phyloP scores from a whole-genome alignment of 2,113 vertebrate species.

The Hemibagrus wyckioides region DNA sequence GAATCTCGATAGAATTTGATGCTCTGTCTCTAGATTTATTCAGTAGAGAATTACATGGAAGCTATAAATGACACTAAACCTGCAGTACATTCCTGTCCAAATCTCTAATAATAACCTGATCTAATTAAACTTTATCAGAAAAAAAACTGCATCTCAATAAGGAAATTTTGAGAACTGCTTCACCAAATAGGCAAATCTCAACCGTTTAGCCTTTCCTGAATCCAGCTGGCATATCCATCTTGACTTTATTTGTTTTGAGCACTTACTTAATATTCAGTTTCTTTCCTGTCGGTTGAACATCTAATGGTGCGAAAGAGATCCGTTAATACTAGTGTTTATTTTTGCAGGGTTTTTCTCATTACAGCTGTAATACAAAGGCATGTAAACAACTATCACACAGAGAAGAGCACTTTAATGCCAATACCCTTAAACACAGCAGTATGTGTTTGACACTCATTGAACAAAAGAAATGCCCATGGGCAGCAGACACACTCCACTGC shows the following conservation, averaged over 20 bases:
- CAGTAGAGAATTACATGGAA: not conserved
- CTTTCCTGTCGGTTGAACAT: not conserved
- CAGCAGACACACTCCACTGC: not conserved
- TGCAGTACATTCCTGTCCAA: slow-evolving; percentile 16
- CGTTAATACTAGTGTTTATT: not conserved
- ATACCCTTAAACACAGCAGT: not conserved
- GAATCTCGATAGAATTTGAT: not conserved
- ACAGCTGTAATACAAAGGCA: not conserved
- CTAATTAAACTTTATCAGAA: slow-evolving; percentile 35
- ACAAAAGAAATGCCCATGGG: slow-evolving; percentile 3
- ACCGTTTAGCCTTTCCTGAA: not conserved
- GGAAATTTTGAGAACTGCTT: not conserved
- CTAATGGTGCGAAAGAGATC: not conserved
- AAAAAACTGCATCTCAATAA: slow-evolving; percentile 28
- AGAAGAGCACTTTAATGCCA: not conserved
- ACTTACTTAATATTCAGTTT: not conserved
- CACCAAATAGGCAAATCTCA: not conserved
- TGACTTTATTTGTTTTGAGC: not conserved
- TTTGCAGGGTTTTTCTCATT: not conserved
- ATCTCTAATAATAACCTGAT: slow-evolving; percentile 25
- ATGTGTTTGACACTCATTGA: not conserved
- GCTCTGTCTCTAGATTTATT: not conserved
- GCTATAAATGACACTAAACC: not conserved
- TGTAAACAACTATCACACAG: not conserved
- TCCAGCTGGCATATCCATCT: not conserved